These are phyloP conservation scores for Andricus curvator DNA, from an alignment of 2,888 invertebrate genomes.

Conservation along the genomic window DNA sequence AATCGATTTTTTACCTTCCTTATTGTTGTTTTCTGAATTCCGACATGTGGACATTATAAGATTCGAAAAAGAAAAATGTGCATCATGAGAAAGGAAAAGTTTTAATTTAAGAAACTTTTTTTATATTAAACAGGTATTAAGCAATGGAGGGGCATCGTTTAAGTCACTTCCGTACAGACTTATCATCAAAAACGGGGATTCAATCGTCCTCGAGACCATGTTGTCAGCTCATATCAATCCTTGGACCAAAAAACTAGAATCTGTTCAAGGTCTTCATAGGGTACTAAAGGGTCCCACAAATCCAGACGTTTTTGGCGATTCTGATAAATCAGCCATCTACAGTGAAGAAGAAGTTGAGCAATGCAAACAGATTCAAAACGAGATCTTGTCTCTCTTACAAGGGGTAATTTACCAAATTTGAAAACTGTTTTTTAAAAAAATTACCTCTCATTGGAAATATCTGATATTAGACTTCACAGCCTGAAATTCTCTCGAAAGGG, in stretches of 20 bases:
- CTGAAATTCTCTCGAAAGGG: too few species aligned
- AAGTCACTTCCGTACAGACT: slow-evolving; percentile 89
- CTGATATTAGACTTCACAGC: too few species aligned
- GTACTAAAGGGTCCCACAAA: slow-evolving; percentile 87
- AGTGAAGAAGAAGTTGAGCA: slow-evolving; percentile 83
- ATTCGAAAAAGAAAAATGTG: slow-evolving; percentile 4
- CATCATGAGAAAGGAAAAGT: neutral
- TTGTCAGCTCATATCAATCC: slow-evolving; percentile 97
- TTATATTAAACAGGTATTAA: slow-evolving; percentile 81
- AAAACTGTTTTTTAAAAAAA: too few species aligned
- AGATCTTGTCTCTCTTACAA: slow-evolving; percentile 84
- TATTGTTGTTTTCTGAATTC: too few species aligned
- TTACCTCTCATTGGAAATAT: too few species aligned
- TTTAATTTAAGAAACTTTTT: slow-evolving; percentile 22
- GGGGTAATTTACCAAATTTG: slow-evolving; percentile 79
- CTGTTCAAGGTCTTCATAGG: slow-evolving; percentile 91
- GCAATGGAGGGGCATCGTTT: slow-evolving; percentile 85
- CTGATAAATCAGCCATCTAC: slow-evolving; percentile 75
- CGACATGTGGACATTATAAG: neutral
- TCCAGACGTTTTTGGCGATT: slow-evolving; percentile 86
- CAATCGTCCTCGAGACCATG: slow-evolving; percentile 91
- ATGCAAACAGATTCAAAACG: slow-evolving; percentile 82
- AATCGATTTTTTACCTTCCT: too few species aligned
- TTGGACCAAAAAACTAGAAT: slow-evolving; percentile 94
- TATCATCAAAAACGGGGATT: slow-evolving; percentile 90